Evolutionary conservation across 2,888 invertebrate genomes (phyloP).

Genomic region (Artemia sinica): DNA sequence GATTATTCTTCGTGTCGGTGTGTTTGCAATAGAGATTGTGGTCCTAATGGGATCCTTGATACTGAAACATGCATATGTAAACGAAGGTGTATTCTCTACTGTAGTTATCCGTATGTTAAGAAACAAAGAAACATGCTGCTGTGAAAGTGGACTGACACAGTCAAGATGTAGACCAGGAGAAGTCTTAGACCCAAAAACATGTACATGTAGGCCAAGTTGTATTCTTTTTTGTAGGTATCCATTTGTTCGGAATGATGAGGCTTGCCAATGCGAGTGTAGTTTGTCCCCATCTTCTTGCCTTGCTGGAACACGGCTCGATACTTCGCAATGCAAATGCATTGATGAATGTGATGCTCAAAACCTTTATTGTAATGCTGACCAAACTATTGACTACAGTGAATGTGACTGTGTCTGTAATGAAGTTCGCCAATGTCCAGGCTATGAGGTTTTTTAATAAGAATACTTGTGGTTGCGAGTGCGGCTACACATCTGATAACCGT

Average conservation of each 20-base stretch:
- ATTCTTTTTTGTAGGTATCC: not conserved
- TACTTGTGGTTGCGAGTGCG: not conserved
- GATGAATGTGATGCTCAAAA: not conserved
- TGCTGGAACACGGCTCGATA: not conserved
- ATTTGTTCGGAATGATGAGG: not conserved
- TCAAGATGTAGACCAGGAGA: not conserved
- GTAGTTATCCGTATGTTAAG: too few species aligned
- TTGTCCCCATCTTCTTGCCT: not conserved
- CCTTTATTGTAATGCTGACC: not conserved
- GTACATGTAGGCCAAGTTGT: not conserved
- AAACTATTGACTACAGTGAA: not conserved
- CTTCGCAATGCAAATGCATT: not conserved
- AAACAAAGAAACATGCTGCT: not conserved
- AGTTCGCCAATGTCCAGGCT: not conserved
- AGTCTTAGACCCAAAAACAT: not conserved
- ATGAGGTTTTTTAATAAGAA: not conserved
- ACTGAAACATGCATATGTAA: not conserved
- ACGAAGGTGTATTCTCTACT: not conserved
- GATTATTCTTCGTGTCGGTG: not conserved
- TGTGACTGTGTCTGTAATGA: not conserved
- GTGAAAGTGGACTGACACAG: not conserved
- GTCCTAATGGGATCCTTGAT: too few species aligned
- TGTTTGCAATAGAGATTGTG: not conserved
- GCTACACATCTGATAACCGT: not conserved
- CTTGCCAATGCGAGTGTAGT: not conserved